Percentiles rank a stretch among this genome's conserved stretches.
Conservation (phyloP, 2,797 vertebrate species). For the Aldrovandia affinis region DNA sequence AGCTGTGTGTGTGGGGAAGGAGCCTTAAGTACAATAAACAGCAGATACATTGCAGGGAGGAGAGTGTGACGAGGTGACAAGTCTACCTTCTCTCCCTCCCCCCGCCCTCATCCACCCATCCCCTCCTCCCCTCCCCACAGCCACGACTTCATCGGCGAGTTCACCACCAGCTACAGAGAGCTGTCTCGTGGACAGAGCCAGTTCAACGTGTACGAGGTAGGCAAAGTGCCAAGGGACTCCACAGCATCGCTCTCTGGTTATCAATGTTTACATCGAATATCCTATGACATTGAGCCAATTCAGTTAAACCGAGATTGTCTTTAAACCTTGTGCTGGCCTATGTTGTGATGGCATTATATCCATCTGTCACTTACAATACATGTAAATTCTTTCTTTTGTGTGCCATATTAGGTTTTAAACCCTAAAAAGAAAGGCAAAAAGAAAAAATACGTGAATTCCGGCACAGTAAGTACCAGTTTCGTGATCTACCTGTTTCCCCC, state of each 20-base stretch:
- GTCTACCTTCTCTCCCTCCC: not conserved
- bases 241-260: not conserved
- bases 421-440: slow-evolving; percentile 96
- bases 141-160: slow-evolving; percentile 94
- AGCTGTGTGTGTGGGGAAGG: not conserved
- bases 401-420: slow-evolving; percentile 80
- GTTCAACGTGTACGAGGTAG: slow-evolving; percentile 94
- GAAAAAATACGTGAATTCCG: slow-evolving; percentile 94
- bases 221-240: not conserved
- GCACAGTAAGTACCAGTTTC: slow-evolving; percentile 79
- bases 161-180: slow-evolving; percentile 94
- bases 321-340: not conserved
- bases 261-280: slow-evolving; percentile 4
- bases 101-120: not conserved
- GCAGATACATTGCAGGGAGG: not conserved
- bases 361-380: not conserved
- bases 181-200: slow-evolving; percentile 90
- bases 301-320: not conserved
- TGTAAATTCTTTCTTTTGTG: slow-evolving; percentile 7
- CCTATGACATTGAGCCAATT: not conserved
- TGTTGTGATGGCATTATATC: not conserved
- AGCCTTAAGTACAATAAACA: not conserved
- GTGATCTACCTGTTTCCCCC: not conserved
- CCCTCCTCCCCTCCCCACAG: slow-evolving; percentile 57
- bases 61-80: not conserved